Base-by-base conservation (phyloP, 2,797 vertebrate species). In the Neoniphon sammara region DNA sequence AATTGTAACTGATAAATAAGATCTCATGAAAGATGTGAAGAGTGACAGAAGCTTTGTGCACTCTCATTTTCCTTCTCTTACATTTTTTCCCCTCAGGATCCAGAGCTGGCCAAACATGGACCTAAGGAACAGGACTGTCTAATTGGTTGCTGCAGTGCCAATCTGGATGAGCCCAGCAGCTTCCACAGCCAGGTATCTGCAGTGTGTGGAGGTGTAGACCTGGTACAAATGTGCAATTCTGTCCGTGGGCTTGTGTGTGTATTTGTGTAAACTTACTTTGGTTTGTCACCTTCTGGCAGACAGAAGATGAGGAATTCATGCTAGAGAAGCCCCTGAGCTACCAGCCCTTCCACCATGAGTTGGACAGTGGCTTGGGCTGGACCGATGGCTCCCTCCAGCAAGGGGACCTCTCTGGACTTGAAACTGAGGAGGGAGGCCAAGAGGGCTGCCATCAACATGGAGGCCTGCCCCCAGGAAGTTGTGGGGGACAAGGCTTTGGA, bases 351-450 rank as follows among this genome's bases (percentile, higher is more conserved):
- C 93, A 94, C 73, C 94, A 94, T 6, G 92, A 94, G 88, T 72
- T 93, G 75, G 94, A 95, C 90, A 94, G 94, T 0, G 93, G 94
- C 15, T 81, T 94, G 14, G 94, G 95, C 70, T 94, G 93, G 92
- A 94, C 93, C 0, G 93, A 94, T 0, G 93, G 92, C 21, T 94
- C 93, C 55, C 78, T 94, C 53, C 94, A 94, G 74, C 93, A 94
- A 75, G 94, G 93, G 0, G 93, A 95, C 77, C 90, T 94, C 18
- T 95, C 93, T 0, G 95, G 93, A 12, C 78, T 94, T 31, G 92
- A 94, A 76, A 93, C 94, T 0, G 94, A 93, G 77, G 94, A 93
- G 70, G 93, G 90, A 27, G 93, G 93, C 21, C 72, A 94, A 34
- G 94, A 94, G 18, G 94, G 94, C 46, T 93, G 90, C 53, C 92